These are phyloP conservation scores for Silvanus unidentatus DNA, from an alignment of 2,888 invertebrate genomes.

Conservation along the genomic window DNA sequence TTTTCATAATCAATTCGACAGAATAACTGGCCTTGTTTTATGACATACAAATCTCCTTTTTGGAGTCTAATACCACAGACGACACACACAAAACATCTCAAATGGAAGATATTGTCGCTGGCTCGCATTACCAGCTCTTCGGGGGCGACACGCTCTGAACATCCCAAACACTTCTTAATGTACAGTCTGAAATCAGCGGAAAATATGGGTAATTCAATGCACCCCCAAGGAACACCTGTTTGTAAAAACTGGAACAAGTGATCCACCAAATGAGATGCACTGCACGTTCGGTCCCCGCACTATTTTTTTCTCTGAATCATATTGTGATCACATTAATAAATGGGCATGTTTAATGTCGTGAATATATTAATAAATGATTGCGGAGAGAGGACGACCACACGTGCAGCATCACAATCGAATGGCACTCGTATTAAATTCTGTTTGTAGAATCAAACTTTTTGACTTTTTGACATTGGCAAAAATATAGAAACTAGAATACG, in stretches of 20 bases:
- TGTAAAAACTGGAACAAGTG: too few relatives aligned
- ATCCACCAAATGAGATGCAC: background rate
- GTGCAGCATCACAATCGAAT: conserved; percentile 15
- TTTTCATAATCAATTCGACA: conserved; percentile 77
- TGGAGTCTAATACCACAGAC: conserved; percentile 70
- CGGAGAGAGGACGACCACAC: conserved; percentile 24
- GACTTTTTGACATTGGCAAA: too few relatives aligned
- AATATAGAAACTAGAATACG: too few relatives aligned
- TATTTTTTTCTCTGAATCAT: conserved; percentile 1
- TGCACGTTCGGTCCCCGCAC: conserved; percentile 4
- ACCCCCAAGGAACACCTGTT: background rate
- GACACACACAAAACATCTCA: conserved; percentile 73
- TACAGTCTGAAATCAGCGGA: conserved; percentile 52
- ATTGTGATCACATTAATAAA: conserved; percentile 18
- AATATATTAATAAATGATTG: conserved; percentile 28
- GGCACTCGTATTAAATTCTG: background rate
- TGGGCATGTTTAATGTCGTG: conserved; percentile 18
- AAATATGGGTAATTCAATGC: background rate
- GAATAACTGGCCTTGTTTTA: conserved; percentile 71
- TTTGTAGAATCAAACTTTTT: background rate
- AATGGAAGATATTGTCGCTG: conserved; percentile 68
- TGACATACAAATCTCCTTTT: conserved; percentile 76
- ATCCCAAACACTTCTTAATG: conserved; percentile 68
- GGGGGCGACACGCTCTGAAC: conserved; percentile 63
- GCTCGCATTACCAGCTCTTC: conserved; percentile 78